Evolutionary conservation across 2,113 vertebrate genomes (phyloP).

Genomic region (Chunga burmeisteri): DNA sequence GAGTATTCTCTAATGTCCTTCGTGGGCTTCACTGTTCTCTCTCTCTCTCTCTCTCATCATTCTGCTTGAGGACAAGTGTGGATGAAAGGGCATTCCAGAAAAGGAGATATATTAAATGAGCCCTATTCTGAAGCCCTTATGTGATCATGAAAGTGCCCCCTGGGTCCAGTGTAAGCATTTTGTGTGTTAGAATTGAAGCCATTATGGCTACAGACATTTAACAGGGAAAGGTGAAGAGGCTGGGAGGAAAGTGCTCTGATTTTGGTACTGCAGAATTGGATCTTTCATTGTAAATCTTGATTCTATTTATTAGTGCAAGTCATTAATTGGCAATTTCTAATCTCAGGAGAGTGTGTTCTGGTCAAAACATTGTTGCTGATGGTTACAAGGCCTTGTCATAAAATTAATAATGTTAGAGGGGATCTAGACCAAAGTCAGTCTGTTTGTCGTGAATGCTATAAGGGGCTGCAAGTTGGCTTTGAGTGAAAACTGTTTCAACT

Average conservation of each 20-base stretch:
- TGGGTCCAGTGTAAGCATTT: slow-evolving; percentile 46
- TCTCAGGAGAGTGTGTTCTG: not conserved
- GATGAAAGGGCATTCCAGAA: slow-evolving; percentile 43
- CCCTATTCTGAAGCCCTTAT: slow-evolving; percentile 43
- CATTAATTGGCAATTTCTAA: slow-evolving; percentile 39
- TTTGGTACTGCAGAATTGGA: not conserved
- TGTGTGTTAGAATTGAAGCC: not conserved
- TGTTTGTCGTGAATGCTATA: not conserved
- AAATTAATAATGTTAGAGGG: not conserved
- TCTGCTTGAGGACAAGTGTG: slow-evolving; percentile 39
- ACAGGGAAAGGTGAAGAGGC: slow-evolving; percentile 28
- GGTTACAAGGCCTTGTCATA: not conserved
- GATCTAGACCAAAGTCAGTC: not conserved
- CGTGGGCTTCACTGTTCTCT: slow-evolving; percentile 1
- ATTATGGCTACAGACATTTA: not conserved
- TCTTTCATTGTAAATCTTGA: slow-evolving; percentile 22
- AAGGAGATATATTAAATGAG: slow-evolving; percentile 42
- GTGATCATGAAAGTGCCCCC: slow-evolving; percentile 51
- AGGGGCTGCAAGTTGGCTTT: not conserved
- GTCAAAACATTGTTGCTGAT: slow-evolving; percentile 10
- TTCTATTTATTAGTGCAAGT: slow-evolving; percentile 11
- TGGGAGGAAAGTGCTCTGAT: not conserved
- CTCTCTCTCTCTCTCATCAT: slow-evolving; percentile 1
- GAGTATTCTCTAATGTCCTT: slow-evolving; percentile 44
- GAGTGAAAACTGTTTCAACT: not conserved